Evolutionary conservation across 2,888 invertebrate species (phyloP).

Genomic region (Rotaria macrura): DNA sequence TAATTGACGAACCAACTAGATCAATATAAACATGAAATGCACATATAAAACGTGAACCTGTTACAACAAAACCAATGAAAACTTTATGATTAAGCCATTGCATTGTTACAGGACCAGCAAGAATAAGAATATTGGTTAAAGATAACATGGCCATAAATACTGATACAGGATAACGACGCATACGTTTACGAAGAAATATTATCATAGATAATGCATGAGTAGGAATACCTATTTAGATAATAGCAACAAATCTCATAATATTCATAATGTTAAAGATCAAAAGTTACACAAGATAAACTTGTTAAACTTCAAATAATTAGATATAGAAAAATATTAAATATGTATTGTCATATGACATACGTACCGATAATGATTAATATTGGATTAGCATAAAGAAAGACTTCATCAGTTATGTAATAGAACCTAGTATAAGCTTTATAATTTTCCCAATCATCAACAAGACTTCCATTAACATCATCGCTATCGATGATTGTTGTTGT

Average conservation of each 20-base stretch:
- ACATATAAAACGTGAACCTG: constrained; percentile 18
- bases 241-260: too few species aligned
- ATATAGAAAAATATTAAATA: not conserved
- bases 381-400: constrained; percentile 19
- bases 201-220: constrained; percentile 12
- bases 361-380: not conserved
- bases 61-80: constrained; percentile 7
- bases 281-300: too few species aligned
- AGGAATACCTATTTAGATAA: not conserved
- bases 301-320: too few species aligned
- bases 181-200: constrained; percentile 13
- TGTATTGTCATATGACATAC: not conserved
- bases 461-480: not conserved
- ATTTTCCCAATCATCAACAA: constrained; percentile 10
- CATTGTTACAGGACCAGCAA: constrained; percentile 4
- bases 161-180: constrained; percentile 3
- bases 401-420: constrained; percentile 1
- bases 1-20: constrained; percentile 11
- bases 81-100: constrained; percentile 21
- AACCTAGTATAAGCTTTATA: not conserved
- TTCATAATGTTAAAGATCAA: not conserved
- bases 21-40: constrained; percentile 22
- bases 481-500: not conserved
- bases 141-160: constrained; percentile 4
- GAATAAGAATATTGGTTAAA: constrained; percentile 1